These are phyloP conservation scores for Drepana arcuata DNA, from an alignment of 1,140 invertebrate species.

Conservation along the genomic window DNA sequence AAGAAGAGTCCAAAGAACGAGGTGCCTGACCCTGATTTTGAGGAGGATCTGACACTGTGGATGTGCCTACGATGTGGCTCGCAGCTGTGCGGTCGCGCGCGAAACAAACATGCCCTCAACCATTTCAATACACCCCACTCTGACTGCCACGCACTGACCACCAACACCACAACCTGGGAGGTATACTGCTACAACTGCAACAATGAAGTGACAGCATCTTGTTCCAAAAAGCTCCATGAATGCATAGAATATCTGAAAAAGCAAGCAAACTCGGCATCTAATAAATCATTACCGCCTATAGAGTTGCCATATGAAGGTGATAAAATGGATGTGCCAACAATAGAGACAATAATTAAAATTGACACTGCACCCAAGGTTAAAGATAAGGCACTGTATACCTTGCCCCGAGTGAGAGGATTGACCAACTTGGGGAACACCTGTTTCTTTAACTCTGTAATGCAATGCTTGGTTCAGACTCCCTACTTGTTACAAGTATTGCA, in stretches of 20 bases:
- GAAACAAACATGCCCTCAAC: conserved; percentile 81
- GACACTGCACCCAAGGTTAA: conserved; percentile 35
- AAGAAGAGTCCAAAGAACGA: conserved; percentile 52
- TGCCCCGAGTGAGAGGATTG: conserved; percentile 78
- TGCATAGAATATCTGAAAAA: conserved; percentile 77
- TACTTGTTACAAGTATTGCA: conserved; percentile 82
- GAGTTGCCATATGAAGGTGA: conserved; percentile 37
- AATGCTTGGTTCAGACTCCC: conserved; percentile 90
- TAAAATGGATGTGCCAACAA: conserved; percentile 33
- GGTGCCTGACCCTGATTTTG: conserved; percentile 69
- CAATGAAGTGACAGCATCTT: conserved; percentile 72
- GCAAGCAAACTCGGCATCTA: conserved; percentile 33
- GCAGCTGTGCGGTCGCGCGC: conserved; percentile 81
- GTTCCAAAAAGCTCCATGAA: conserved; percentile 76
- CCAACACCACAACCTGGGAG: conserved; percentile 81
- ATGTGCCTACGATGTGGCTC: conserved; percentile 82
- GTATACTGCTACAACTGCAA: conserved; percentile 85
- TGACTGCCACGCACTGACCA: conserved; percentile 81
- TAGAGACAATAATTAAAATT: conserved; percentile 40
- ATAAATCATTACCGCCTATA: conserved; percentile 39
- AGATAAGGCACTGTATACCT: conserved; percentile 41
- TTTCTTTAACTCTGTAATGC: conserved; percentile 96
- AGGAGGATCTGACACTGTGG: conserved; percentile 76
- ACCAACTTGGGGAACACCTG: conserved; percentile 95
- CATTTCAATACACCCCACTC: conserved; percentile 85